Evolutionary conservation across 1,140 invertebrate genomes (phyloP).

Genomic region (Drosophila mayri): DNA sequence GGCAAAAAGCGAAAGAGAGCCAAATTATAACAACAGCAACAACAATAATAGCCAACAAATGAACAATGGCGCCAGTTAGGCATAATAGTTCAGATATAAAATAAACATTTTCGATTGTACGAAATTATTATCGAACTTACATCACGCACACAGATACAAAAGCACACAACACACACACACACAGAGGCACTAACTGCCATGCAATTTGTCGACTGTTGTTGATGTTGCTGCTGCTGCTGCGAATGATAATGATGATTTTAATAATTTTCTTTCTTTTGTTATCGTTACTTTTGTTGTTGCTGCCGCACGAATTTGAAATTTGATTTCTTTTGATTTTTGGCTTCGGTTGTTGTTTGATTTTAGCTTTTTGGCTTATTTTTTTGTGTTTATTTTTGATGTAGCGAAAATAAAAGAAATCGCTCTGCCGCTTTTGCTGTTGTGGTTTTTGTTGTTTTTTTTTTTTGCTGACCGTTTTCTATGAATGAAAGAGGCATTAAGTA

Average conservation of each 20-base stretch:
- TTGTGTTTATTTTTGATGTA: background rate
- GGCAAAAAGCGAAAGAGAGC: slow-evolving; percentile 31
- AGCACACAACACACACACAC: background rate
- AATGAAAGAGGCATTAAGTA: slow-evolving; percentile 34
- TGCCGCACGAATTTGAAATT: slow-evolving; percentile 46
- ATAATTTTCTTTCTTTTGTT: slow-evolving; percentile 41
- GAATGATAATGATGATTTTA: slow-evolving; percentile 33
- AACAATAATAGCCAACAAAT: slow-evolving; percentile 10
- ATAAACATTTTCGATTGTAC: slow-evolving; percentile 31
- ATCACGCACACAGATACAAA: slow-evolving; percentile 28
- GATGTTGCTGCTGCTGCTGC: slow-evolving; percentile 15
- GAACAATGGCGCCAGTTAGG: slow-evolving; percentile 39
- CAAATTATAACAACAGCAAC: slow-evolving; percentile 20
- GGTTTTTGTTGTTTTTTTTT: slow-evolving; percentile 25
- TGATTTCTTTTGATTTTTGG: slow-evolving; percentile 49
- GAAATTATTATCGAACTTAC: slow-evolving; percentile 37
- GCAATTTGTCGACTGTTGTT: slow-evolving; percentile 31
- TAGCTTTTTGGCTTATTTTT: slow-evolving; percentile 2
- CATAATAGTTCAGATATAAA: slow-evolving; percentile 29
- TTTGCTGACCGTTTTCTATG: slow-evolving; percentile 52
- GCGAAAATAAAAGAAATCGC: slow-evolving; percentile 51
- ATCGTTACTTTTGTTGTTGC: slow-evolving; percentile 9
- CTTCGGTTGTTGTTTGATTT: slow-evolving; percentile 26
- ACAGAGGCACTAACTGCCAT: slow-evolving; percentile 7
- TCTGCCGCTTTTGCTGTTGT: slow-evolving; percentile 14